These are phyloP conservation scores for Notechis scutatus DNA, from an alignment of 2,113 vertebrate species.

Conservation along the genomic window DNA sequence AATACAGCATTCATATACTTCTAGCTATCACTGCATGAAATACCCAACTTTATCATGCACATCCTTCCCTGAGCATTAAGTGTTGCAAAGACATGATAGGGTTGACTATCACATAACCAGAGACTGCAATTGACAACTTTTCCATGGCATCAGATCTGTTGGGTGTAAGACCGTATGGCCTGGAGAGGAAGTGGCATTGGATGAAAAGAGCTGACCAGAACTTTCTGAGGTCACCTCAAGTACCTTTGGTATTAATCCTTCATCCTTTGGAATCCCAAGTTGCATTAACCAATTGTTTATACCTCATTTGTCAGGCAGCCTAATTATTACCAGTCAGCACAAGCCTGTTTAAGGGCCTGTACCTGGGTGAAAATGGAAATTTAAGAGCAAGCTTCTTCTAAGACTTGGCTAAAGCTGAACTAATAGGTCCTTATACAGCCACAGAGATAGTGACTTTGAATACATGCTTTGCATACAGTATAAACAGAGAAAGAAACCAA, in stretches of 20 bases:
- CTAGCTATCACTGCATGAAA: background rate
- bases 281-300: background rate
- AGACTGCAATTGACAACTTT: background rate
- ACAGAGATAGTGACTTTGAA: background rate
- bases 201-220: background rate
- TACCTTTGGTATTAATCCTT: constrained; percentile 6
- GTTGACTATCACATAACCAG: background rate
- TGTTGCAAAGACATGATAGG: background rate
- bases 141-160: background rate
- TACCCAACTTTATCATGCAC: background rate
- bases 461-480: background rate
- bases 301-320: constrained; percentile 11
- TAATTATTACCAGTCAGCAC: constrained; percentile 27
- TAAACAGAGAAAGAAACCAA: background rate
- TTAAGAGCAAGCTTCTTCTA: background rate
- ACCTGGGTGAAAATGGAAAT: constrained; percentile 19
- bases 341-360: constrained; percentile 1
- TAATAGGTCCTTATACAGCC: background rate
- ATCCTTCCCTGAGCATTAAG: background rate
- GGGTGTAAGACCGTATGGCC: background rate
- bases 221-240: background rate
- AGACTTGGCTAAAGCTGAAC: background rate
- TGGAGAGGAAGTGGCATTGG: background rate
- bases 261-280: constrained; percentile 25
- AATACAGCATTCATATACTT: background rate